Base-by-base conservation (phyloP, 2,113 vertebrate species). In the Megaceryle torquata region DNA sequence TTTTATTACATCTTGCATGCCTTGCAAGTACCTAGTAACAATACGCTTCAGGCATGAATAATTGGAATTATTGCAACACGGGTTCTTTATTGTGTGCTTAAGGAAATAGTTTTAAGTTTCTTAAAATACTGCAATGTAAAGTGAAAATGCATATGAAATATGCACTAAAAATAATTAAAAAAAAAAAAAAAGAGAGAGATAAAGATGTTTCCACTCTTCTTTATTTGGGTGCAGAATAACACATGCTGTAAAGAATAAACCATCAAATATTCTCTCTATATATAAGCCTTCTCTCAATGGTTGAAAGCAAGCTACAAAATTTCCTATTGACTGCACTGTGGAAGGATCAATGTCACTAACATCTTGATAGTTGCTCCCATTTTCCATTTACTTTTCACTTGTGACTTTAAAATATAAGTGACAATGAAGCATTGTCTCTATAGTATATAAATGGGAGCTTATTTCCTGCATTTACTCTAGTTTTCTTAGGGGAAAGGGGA, bases 361-460 rank as follows among this genome's bases (percentile, higher is more conserved):
- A 93, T 82, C 86, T 94, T 90, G 68, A 91, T 85, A 56, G 80
- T 82, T 81, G 74, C 91, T 96, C 92, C 96, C 48, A 54, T 50
- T 97, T 97, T 96, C 94, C 77, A 57, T 97, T 97, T 96, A 82
- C 83, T 88, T 94, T 97, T 95, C 87, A 95, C 91, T 89, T 97
- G 84, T 88, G 77, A 87, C 78, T 86, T 76, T 83, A 94, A 95
- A 93, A 69, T 88, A 70, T 50, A 85, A 94, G 90, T 72, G 87
- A 80, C 92, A 91, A 87, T 86, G 90, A 77, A 70, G 75, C 74
- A 91, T 91, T 90, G 61, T 80, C 88, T 90, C 80, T 78, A 53
- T 91, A 76, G 93, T 78, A 85, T 91, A 93, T 91, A 97, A 96
- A 89, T 88, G 61, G 84, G 65, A 91, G 81, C 63, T 97, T 95